Conservation (phyloP, 2,113 vertebrate genomes). For the Indri indri region DNA sequence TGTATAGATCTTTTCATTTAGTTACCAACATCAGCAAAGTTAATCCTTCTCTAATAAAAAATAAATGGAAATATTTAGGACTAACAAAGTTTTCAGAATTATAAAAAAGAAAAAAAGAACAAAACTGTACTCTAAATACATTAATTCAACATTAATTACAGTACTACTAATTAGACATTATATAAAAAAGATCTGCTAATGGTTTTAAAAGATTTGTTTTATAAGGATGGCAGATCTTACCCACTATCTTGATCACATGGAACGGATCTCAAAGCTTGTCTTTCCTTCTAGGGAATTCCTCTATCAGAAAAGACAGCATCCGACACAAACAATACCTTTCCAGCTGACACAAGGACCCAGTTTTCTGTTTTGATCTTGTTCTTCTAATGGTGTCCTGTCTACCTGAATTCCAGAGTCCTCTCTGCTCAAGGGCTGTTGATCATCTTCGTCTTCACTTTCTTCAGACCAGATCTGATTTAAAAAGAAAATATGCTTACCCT, state of each 20-base stretch:
- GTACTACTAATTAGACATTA: neutral
- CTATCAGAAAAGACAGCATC: neutral
- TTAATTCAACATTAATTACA: neutral
- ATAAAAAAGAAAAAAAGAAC: neutral
- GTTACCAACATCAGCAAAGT: neutral
- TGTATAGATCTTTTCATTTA: neutral
- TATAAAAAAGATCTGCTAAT: neutral
- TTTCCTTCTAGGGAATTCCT: neutral
- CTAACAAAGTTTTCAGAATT: neutral
- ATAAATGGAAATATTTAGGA: neutral
- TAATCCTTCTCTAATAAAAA: neutral
- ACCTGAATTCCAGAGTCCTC: constrained; percentile 98
- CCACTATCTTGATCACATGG: neutral
- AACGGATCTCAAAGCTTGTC: neutral
- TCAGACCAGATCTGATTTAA: constrained; percentile 93
- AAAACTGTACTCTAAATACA: neutral
- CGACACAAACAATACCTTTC: constrained; percentile 80
- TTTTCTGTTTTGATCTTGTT: constrained; percentile 90
- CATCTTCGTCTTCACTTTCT: constrained; percentile 93
- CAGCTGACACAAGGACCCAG: constrained; percentile 79
- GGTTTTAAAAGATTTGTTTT: neutral
- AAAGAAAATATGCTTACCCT: neutral
- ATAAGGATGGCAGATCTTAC: neutral
- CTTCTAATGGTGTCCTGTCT: constrained; percentile 95
- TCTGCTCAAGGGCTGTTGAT: constrained; percentile 92